Evolutionary conservation across 2,888 invertebrate species (phyloP), one percentile per base, ranked within the genome.

Genomic region (Rhingia rostrata): DNA sequence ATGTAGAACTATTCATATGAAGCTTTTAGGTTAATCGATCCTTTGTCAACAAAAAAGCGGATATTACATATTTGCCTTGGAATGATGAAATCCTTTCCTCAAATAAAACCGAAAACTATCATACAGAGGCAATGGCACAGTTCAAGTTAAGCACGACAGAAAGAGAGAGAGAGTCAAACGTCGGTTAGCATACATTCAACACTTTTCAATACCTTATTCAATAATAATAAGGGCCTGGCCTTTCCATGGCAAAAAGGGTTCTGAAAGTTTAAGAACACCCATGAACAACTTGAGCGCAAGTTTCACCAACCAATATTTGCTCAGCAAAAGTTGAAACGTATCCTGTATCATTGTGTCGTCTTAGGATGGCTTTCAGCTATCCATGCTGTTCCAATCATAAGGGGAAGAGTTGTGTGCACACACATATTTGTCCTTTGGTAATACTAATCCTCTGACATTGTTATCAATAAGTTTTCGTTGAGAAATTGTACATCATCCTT

Each of bases 391-490:
- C 69, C 70, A 22, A 45, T 54, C 61, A 22, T 1, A 22, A 22
- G 22, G 2, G 22, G 22, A 22, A 22, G 54, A 66, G 66, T 66
- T 69, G 56, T 70, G 35, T 14, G 4, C 12, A 35, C n/a, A 35
- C 35, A 54, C 58, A 79, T 80, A 84, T 80, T 80, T 80, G 80
- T 75, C 80, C 84, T 84, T 80, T 75, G 80, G 75, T 84, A 70
- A 84, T 75, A 84, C 66, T 84, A 84, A 80, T 84, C 84, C 80
- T 63, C 60, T 70, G 80, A 84, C 84, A 84, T 84, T 84, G 80
- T 84, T 84, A 84, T 84, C 84, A 79, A 84, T 84, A 80, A 84
- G 84, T 84, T 84, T 82, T 70, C 75, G 74, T 54, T 69, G 66
- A 61, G 53, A 53, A 75, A 75, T 70, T 70, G 51, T 73, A 84